These are phyloP conservation scores for Empidonax alnorum DNA, from an alignment of 2,113 vertebrate species.

Conservation along the genomic window DNA sequence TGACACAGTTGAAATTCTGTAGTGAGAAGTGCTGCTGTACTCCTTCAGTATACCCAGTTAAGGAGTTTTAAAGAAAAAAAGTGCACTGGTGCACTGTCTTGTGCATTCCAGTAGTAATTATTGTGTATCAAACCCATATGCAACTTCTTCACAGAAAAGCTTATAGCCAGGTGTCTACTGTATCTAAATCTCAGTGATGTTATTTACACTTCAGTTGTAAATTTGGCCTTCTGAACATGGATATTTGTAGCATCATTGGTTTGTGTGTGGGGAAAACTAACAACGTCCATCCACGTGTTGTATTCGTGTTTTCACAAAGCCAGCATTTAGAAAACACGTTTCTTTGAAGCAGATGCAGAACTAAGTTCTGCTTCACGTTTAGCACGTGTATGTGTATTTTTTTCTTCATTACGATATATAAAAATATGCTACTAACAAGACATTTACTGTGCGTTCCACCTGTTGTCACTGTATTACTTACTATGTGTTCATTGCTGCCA, in stretches of 20 bases:
- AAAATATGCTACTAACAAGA: background rate
- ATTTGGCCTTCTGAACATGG: background rate
- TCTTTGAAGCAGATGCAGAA: background rate
- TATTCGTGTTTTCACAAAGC: background rate
- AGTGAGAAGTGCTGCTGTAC: background rate
- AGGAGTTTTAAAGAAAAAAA: background rate
- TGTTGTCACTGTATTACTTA: background rate
- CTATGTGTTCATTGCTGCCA: background rate
- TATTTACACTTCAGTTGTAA: background rate
- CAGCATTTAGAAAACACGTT: background rate
- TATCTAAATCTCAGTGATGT: background rate
- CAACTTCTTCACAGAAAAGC: background rate
- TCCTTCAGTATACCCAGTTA: background rate
- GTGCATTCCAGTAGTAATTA: background rate
- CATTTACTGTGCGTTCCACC: background rate
- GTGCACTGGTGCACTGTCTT: background rate
- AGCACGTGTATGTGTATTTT: background rate
- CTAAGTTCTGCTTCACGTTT: background rate
- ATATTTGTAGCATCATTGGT: background rate
- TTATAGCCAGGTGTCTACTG: background rate
- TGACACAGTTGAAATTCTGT: background rate
- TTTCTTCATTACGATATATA: background rate
- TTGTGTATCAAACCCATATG: background rate
- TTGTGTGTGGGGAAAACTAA: background rate
- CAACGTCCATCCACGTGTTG: rapidly evolving